Percentiles rank a stretch among this genome's conserved stretches.
phyloP scores from a whole-genome alignment of 2,797 vertebrate species.

The Enteromius mattozi region DNA sequence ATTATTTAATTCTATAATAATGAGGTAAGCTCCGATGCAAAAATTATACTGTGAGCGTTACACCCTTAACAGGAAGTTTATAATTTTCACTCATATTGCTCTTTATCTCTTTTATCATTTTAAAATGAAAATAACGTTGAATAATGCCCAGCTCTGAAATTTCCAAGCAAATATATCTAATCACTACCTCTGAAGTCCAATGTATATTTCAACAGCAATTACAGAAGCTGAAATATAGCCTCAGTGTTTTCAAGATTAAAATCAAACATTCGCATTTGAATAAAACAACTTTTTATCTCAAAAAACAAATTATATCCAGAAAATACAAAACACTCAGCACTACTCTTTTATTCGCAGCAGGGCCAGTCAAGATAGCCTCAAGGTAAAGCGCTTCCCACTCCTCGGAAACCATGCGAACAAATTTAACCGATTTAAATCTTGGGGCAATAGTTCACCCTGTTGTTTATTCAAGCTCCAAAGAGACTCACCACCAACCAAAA shows the following conservation, averaged over 20 bases:
- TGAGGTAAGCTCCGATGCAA: not conserved
- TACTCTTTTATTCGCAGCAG: not conserved
- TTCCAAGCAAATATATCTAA: not conserved
- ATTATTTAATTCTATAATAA: not conserved
- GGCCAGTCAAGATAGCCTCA: not conserved
- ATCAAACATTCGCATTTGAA: not conserved
- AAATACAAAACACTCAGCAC: not conserved
- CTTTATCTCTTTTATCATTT: not conserved
- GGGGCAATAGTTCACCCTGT: not conserved
- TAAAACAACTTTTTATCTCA: not conserved
- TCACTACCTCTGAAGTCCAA: not conserved
- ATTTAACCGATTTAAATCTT: constrained; percentile 23
- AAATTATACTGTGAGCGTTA: not conserved
- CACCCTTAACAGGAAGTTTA: not conserved
- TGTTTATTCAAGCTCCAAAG: not conserved
- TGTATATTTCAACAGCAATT: constrained; percentile 5
- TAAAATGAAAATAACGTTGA: not conserved
- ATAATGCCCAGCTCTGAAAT: not conserved
- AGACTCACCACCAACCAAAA: not conserved
- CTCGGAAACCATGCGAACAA: not conserved
- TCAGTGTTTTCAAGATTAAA: not conserved
- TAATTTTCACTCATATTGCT: no score
- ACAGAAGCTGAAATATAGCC: not conserved
- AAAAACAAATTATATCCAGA: not conserved
- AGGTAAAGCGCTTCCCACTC: not conserved